Evolutionary conservation across 2,888 invertebrate species (phyloP).

Genomic region (Ephialtes manifestator): DNA sequence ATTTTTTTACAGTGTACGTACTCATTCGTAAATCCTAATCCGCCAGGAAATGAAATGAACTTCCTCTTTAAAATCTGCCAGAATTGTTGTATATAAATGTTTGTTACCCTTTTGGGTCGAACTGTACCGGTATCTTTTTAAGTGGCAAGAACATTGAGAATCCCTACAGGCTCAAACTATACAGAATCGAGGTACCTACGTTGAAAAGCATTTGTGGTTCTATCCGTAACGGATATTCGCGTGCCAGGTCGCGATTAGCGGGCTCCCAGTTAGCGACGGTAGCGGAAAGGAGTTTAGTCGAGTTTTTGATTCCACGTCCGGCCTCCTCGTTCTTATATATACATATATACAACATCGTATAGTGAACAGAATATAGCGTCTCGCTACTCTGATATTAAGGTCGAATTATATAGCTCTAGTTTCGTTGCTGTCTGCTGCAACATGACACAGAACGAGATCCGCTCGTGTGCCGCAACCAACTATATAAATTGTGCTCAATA

Average conservation of each 20-base stretch:
- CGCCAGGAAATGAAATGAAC: not conserved
- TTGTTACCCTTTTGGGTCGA: not conserved
- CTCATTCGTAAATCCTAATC: not conserved
- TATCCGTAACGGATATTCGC: conserved; percentile 52
- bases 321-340: conserved; percentile 21
- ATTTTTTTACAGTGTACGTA: no score
- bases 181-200: not conserved
- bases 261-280: conserved; percentile 20
- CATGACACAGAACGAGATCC: conserved; percentile 45
- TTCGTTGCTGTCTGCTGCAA: conserved; percentile 48
- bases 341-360: conserved; percentile 8
- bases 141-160: conserved; percentile 15
- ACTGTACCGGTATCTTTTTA: not conserved
- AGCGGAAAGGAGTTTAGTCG: conserved; percentile 54
- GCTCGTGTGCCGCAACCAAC: conserved; percentile 59
- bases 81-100: not conserved
- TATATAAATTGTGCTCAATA: conserved; percentile 16
- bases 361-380: conserved; percentile 12
- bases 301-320: conserved; percentile 53
- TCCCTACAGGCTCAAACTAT: not conserved
- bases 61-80: not conserved
- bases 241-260: conserved; percentile 55
- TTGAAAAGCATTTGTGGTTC: conserved; percentile 24
- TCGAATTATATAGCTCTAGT: conserved; percentile 58
- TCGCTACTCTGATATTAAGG: conserved; percentile 55